Base-by-base conservation (phyloP, 2,113 vertebrate species). In the Planiliza haematocheilus region DNA sequence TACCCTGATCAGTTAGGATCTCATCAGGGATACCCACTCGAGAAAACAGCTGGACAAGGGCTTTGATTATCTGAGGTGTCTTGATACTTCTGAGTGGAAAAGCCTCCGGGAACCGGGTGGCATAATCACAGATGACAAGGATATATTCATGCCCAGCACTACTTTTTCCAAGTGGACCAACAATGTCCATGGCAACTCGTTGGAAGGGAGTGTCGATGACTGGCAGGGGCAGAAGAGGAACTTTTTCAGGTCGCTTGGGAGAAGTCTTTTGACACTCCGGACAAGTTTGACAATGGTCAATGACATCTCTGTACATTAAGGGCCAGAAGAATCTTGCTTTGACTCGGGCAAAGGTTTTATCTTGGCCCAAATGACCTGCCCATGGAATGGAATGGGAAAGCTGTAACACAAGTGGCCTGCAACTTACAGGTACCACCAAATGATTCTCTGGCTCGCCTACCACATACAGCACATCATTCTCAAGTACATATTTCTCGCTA, bases 91-190 rank as follows among this genome's bases (percentile, higher is more conserved):
- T 0, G 9, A 49, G 5, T 0, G 66, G 66, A 4, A 69, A 57
- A 0, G 34, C 42, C 43, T 69, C 67, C 4, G 66, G 66, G 1
- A 11, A 69, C 0, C 0, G 1, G 13, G 43, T 49, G 0, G 18
- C 66, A 46, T 39, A 69, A 10, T 69, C 53, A 39, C 42, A 69
- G 5, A 49, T 8, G 1, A 70, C 66, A 4, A 58, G 16, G 10
- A 58, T 48, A 18, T 57, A 69, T 14, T 48, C 7, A 10, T 68
- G 41, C 13, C 42, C 41, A 5, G 1, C 0, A 3, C 13, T 24
- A 8, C 0, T 39, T 34, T 38, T 57, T 13, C 37, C 53, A 5
- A 69, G 10, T 1, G 53, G 34, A 1, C 66, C 43, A 34, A 58
- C 30, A 34, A 48, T 39, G 34, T 69, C 13, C 10, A 69, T 39